Evolutionary conservation across 2,888 invertebrate genomes (phyloP), one percentile per base, ranked within the genome.

Genomic region (Quadroppia sp.): DNA sequence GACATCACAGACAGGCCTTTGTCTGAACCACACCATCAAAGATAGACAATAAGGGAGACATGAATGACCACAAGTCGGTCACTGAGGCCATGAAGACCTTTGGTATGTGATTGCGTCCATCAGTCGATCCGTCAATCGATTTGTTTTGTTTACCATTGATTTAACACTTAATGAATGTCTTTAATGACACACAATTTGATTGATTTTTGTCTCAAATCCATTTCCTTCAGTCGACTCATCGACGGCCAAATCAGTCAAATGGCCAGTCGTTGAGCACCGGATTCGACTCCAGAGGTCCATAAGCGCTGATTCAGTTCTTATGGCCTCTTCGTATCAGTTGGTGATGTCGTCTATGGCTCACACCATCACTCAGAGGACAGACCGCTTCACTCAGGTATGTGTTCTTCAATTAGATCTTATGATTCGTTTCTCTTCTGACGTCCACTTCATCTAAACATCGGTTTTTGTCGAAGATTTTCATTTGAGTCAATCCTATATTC

Each of bases 21-120:
- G 53, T 53, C 53, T 53, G 53, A 23, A 53, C 53, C 53, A 53
- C 53, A 53, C 23, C 53, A 6, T 25, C 53, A 53, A 53, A 7
- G 2, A 9, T 15, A 7, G 2, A 9, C 45, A 45, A 45, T 15
- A 45, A 45, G 15, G 45, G 15, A 2, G 15, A 13, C 2, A 45
- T 15, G 45, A 15, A 7, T 45, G 45, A 45, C 45, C 45, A 45
- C 45, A 15, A 9, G 45, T 17, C 15, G 15, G 45, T 53, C 23
- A 53, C 11, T 25, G 53, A 25, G 6, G 53, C 23, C 53, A 53
- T 25, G 6, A 23, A 53, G 53, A 25, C 53, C 23, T 25, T 25
- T 53, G 53, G 53, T 53, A 53, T 25, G 53, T 2, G 25, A 1
- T 1, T 11, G 25, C 11, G 7, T 53, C 9, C 53, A 50, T 1